Conservation (phyloP, 1,140 invertebrate species). For the Zaprionus ornatus region DNA sequence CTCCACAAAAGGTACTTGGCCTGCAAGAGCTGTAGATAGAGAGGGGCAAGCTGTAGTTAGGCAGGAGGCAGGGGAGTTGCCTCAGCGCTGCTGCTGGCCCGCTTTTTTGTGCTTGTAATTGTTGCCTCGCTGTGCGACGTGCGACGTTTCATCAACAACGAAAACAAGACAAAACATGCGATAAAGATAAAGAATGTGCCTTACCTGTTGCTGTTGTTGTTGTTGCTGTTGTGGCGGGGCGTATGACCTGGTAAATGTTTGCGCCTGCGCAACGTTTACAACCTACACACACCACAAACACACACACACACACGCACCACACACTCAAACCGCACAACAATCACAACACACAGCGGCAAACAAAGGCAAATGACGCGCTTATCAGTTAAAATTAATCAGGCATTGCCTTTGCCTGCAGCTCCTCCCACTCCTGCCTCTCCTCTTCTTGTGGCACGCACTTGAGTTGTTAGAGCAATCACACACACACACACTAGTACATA, state of each 20-base stretch:
- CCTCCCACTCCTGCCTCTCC: background rate
- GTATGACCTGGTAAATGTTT: constrained; percentile 76
- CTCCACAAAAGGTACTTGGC: constrained; percentile 27
- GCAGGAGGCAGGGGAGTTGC: background rate
- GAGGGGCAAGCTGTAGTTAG: too few species aligned
- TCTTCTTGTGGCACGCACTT: constrained; percentile 45
- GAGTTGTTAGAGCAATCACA: constrained; percentile 25
- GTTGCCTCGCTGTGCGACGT: constrained; percentile 62
- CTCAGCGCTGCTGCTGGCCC: constrained; percentile 21
- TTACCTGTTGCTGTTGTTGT: constrained; percentile 27
- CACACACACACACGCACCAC: constrained; percentile 3
- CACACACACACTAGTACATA: constrained; percentile 2
- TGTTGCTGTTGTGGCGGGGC: constrained; percentile 49
- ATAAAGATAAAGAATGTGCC: constrained; percentile 74
- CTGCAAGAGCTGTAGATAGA: background rate
- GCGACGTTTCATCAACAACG: constrained; percentile 54
- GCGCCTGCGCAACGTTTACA: constrained; percentile 73
- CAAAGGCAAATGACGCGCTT: constrained; percentile 76
- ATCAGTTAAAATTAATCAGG: constrained; percentile 80
- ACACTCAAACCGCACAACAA: constrained; percentile 34
- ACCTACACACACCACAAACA: constrained; percentile 56
- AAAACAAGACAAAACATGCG: constrained; percentile 69
- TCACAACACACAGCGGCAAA: constrained; percentile 40
- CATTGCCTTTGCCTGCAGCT: constrained; percentile 58
- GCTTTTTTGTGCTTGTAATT: constrained; percentile 61